Conservation (phyloP, 1,140 invertebrate genomes). For the Drosophila lini region DNA sequence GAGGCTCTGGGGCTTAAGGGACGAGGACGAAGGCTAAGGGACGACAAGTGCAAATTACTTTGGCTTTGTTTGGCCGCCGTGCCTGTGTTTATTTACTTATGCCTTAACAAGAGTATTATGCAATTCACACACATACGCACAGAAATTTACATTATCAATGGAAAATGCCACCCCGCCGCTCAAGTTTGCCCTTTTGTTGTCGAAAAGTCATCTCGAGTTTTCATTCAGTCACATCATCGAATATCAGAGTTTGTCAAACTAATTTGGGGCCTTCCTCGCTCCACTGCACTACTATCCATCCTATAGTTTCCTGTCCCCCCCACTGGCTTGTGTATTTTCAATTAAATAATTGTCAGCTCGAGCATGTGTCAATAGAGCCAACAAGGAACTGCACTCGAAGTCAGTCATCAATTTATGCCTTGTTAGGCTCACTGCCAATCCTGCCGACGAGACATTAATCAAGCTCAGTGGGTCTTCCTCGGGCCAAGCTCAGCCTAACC, state of each 20-base stretch:
- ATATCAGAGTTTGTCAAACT: slow-evolving; percentile 60
- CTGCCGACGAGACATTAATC: slow-evolving; percentile 48
- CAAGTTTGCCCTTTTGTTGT: slow-evolving; percentile 47
- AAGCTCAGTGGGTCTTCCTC: slow-evolving; percentile 14
- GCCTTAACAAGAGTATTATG: slow-evolving; percentile 27
- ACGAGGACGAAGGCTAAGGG: neutral
- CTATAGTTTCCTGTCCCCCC: neutral
- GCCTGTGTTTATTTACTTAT: slow-evolving; percentile 53
- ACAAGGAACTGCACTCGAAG: slow-evolving; percentile 27
- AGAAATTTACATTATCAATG: slow-evolving; percentile 63
- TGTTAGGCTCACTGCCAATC: slow-evolving; percentile 52
- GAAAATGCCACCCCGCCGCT: slow-evolving; percentile 40
- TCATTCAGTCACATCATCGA: slow-evolving; percentile 23
- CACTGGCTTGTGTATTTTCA: slow-evolving; percentile 41
- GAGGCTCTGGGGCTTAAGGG: neutral
- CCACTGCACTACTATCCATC: neutral
- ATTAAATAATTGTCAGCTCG: slow-evolving; percentile 61
- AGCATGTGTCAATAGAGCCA: slow-evolving; percentile 51
- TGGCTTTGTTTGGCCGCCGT: slow-evolving; percentile 54
- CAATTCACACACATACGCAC: slow-evolving; percentile 29
- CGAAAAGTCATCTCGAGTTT: slow-evolving; percentile 46
- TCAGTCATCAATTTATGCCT: slow-evolving; percentile 35
- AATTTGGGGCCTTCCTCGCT: slow-evolving; percentile 24
- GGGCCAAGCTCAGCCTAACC: slow-evolving; percentile 14
- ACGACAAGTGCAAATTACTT: slow-evolving; percentile 61